Conservation (phyloP, 2,888 invertebrate genomes). For the Cancer borealis region DNA sequence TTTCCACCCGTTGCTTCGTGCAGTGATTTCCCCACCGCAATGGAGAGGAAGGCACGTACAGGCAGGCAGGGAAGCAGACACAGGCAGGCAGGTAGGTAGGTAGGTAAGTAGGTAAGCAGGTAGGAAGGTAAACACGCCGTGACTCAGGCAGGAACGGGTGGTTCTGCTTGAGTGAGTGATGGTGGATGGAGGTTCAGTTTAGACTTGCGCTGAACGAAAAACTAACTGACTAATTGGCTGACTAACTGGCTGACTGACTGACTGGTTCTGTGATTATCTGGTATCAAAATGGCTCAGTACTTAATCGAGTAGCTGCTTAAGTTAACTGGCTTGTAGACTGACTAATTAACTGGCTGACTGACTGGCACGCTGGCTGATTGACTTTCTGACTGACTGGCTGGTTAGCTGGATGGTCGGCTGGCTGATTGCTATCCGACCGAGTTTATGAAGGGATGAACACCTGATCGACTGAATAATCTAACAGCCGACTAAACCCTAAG, state of each 20-base stretch:
- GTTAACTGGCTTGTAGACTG: neutral
- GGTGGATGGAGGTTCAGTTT: no score
- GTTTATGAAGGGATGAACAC: neutral
- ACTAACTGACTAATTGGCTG: neutral
- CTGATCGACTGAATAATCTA: neutral
- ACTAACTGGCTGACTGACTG: neutral
- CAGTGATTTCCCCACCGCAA: neutral
- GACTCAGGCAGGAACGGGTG: no score
- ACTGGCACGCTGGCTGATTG: neutral
- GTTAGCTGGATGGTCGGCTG: neutral
- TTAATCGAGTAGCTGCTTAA: neutral
- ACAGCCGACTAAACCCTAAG: neutral
- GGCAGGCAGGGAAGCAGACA: neutral
- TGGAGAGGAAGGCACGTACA: neutral
- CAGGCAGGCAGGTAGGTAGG: neutral
- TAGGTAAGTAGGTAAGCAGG: neutral
- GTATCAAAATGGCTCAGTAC: neutral
- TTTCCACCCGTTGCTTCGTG: neutral
- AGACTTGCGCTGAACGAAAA: neutral
- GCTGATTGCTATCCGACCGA: slow-evolving; percentile 20
- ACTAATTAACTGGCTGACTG: slow-evolving; percentile 20
- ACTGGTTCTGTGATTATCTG: no score
- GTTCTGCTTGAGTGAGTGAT: no score
- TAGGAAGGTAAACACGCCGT: neutral
- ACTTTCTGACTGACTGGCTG: neutral